These are phyloP conservation scores for Montipora capricornis DNA, from an alignment of 64 coral and sea anemone genomes.

Conservation along the genomic window DNA sequence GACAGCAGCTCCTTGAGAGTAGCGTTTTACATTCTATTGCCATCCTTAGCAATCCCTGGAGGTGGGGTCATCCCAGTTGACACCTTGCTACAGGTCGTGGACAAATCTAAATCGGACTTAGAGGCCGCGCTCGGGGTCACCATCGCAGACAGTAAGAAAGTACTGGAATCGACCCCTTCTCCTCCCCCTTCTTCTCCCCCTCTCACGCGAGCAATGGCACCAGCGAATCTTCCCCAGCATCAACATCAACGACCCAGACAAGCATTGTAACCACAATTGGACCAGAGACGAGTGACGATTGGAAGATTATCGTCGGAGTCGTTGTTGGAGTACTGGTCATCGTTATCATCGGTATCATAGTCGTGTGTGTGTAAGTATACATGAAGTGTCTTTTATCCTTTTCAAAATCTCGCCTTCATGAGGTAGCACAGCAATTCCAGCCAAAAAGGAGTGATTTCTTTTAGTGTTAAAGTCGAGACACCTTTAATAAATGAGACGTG, in stretches of 20 bases:
- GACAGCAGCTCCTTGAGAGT: background rate
- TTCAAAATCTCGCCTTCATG: too few relatives aligned
- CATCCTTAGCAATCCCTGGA: background rate
- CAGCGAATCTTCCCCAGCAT: background rate
- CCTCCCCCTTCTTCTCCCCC: background rate
- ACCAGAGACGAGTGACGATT: background rate
- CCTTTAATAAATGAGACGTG: background rate
- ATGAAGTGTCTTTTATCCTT: background rate
- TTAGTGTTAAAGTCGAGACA: too few relatives aligned
- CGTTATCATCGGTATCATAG: background rate
- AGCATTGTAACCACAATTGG: background rate
- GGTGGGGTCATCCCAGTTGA: background rate
- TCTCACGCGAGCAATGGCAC: background rate
- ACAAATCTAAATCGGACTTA: background rate
- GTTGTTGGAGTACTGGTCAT: background rate
- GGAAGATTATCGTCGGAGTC: background rate
- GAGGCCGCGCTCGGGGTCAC: background rate
- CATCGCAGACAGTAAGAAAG: background rate
- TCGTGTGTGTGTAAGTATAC: background rate
- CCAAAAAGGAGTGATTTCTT: too few relatives aligned
- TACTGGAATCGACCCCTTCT: background rate
- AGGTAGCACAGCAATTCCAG: too few relatives aligned
- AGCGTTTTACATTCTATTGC: constrained; percentile 20
- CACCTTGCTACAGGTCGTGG: background rate
- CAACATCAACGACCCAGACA: background rate